Base-by-base conservation (phyloP, 2,888 invertebrate genomes). In the Pilophorus perplexus region DNA sequence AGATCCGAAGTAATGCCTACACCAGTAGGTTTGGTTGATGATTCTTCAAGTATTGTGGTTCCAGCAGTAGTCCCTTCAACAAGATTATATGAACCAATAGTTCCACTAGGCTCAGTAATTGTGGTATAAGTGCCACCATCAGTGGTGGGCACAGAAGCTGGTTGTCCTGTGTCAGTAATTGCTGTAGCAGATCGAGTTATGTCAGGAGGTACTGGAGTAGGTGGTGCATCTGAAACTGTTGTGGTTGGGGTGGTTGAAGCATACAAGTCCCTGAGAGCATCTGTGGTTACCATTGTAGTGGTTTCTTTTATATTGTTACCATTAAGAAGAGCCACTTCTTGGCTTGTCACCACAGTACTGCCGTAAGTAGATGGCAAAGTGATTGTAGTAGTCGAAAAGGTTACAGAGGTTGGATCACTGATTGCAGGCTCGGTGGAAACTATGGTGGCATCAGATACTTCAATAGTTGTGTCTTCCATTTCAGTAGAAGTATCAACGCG, bases 131-230 rank as follows among this genome's bases (percentile, higher is more conserved):
- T n/a, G n/a, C n/a, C n/a, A n/a, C n/a, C n/a, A n/a, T n/a, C n/a
- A 12, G 16, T n/a, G 3, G 42, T 42, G n/a, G 42, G 20, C 10
- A 42, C 3, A 3, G 2, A 8, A 3, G 23, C 10, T 8, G 1
- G 20, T 52, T 52, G 28, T 10, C 46, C 46, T 23, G 46, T 46
- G 25, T 46, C 46, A 4, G 46, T 46, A 10, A 46, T 46, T 8
- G 23, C 46, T 10, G 46, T 46, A 23, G 10, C 25, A 1, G 52
- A 52, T 52, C 14, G 10, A 14, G 28, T 33, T n/a, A 33, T 8
- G 33, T 33, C 33, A 33, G 33, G 12, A 33, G 33, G 12, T 33
- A 12, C 12, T 33, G 33, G 12, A 33, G 33, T 33, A 33, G 33
- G n/a, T n/a, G n/a, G n/a, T n/a, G n/a, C n/a, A n/a, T n/a, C n/a